Percentiles rank a stretch among this genome's conserved stretches.
Conservation (phyloP, 1,140 invertebrate species). For the Doryteuthis pealeii region DNA sequence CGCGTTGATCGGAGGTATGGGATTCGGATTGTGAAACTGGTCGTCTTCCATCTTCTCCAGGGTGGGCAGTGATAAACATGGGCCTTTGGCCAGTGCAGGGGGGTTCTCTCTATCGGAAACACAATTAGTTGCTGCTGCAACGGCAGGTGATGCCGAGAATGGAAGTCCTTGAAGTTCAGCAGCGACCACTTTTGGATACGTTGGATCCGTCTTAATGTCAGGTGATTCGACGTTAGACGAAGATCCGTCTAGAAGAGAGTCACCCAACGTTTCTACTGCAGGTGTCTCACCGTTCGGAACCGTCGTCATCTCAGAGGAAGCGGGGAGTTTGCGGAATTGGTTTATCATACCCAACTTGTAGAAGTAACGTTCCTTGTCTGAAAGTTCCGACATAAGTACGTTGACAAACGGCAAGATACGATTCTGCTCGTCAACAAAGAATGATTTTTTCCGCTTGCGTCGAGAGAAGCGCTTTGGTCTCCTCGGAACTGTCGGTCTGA, state of each 20-base stretch:
- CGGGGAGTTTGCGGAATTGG: neutral
- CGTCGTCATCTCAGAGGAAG: neutral
- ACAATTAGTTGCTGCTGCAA: too few species aligned
- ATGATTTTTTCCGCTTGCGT: constrained; percentile 2
- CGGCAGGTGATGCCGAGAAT: neutral
- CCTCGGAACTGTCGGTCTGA: neutral
- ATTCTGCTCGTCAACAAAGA: neutral
- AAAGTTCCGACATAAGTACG: neutral
- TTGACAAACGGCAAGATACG: constrained; percentile 5
- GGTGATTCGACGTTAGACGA: neutral
- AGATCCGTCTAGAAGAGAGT: neutral
- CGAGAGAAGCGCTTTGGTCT: constrained; percentile 3
- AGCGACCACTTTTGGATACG: neutral
- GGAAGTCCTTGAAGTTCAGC: neutral
- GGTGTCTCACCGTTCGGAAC: neutral
- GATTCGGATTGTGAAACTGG: too few species aligned
- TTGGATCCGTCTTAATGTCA: neutral
- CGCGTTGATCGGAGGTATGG: too few species aligned
- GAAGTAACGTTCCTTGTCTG: neutral
- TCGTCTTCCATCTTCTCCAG: too few species aligned
- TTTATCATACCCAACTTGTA: constrained; percentile 10
- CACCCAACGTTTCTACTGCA: neutral
- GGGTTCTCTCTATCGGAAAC: too few species aligned
- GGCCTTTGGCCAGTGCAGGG: too few species aligned
- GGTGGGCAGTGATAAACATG: too few species aligned